These are phyloP conservation scores for Stigmatopora argus DNA, from an alignment of 2,113 vertebrate genomes.

Conservation along the genomic window DNA sequence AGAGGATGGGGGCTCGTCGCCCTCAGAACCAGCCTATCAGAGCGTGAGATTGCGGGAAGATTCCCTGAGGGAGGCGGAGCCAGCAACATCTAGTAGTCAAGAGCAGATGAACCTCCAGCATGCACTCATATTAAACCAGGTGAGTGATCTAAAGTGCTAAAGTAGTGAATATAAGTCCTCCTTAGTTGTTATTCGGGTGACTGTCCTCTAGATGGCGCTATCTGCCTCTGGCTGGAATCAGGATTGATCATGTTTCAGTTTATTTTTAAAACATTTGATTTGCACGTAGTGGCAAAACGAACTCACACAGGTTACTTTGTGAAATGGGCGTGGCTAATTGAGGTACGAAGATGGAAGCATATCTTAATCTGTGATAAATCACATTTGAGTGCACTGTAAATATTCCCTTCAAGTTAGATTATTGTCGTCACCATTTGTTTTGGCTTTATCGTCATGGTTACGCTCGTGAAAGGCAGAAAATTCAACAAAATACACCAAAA, in stretches of 20 bases:
- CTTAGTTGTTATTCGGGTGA: neutral
- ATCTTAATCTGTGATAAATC: neutral
- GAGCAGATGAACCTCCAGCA: constrained; percentile 74
- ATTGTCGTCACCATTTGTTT: neutral
- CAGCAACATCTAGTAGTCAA: constrained; percentile 54
- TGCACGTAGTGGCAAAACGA: neutral
- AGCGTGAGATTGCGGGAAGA: constrained; percentile 49
- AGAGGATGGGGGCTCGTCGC: constrained; percentile 59
- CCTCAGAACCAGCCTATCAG: constrained; percentile 53
- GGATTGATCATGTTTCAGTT: neutral
- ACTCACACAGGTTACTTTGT: neutral
- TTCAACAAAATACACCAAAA: neutral
- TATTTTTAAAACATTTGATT: neutral
- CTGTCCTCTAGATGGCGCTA: constrained; percentile 48
- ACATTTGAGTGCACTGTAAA: neutral
- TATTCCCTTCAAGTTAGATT: neutral
- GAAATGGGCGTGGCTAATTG: neutral
- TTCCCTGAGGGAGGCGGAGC: constrained; percentile 48
- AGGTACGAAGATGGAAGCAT: no score
- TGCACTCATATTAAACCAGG: constrained; percentile 75
- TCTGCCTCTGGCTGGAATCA: neutral
- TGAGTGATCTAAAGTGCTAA: constrained; percentile 21
- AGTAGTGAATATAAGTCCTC: no score
- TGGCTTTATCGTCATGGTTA: neutral
- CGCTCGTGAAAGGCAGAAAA: neutral